Evolutionary conservation across 1,140 invertebrate species (phyloP).

Genomic region (Heliconius himera): DNA sequence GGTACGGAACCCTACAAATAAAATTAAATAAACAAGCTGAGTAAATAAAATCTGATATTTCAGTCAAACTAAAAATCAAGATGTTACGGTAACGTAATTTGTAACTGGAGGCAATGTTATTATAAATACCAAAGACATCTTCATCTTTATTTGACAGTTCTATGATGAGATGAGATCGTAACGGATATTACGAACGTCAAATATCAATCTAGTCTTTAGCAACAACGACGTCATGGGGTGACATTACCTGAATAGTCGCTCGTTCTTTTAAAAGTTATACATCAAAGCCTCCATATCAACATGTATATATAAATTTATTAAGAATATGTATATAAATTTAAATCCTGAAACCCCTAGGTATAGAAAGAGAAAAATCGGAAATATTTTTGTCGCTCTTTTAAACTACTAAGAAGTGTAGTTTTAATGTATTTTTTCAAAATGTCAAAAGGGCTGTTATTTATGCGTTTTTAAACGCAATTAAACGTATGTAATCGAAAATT

Average conservation of each 20-base stretch:
- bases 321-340: no score
- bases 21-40: no score
- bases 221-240: not conserved
- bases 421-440: no score
- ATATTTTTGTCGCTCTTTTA: no score
- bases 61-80: not conserved
- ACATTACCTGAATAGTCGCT: not conserved
- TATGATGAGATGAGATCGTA: conserved; percentile 19
- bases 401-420: no score
- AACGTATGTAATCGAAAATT: no score
- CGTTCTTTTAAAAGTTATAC: not conserved
- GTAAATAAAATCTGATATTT: no score
- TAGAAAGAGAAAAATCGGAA: no score
- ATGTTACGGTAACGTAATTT: not conserved
- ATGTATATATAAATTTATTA: no score
- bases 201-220: conserved; percentile 18
- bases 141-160: conserved; percentile 25
- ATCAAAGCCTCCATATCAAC: not conserved
- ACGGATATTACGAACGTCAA: conserved; percentile 36
- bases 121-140: conserved; percentile 26
- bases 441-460: no score
- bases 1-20: no score
- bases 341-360: not conserved
- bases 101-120: conserved; percentile 14
- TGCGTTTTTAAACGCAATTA: no score